A percentile compares a stretch with the other conserved stretches of the same genome.
These are phyloP conservation scores for Pemphigus obesinymphae DNA, from an alignment of 1,140 invertebrate species.

Conservation along the genomic window DNA sequence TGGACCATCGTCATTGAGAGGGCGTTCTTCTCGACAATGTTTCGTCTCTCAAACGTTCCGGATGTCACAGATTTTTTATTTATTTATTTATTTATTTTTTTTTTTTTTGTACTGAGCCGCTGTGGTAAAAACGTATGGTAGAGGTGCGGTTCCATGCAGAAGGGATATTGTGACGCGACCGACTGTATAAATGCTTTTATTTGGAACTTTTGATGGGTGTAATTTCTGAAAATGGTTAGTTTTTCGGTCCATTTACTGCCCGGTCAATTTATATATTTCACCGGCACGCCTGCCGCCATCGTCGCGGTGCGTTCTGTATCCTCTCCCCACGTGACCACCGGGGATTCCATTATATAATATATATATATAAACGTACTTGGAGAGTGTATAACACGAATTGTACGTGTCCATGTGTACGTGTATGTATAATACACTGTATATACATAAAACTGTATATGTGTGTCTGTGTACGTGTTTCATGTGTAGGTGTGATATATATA, in stretches of 20 bases:
- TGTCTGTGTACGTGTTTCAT: background rate
- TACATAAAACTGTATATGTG: background rate
- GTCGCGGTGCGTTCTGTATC: background rate
- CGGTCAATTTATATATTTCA: constrained; percentile 34
- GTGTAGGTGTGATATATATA: background rate
- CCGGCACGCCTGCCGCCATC: background rate
- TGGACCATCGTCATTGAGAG: background rate
- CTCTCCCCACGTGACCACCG: background rate
- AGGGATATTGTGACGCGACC: constrained; percentile 28
- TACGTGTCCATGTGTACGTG: background rate
- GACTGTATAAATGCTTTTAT: constrained; percentile 40
- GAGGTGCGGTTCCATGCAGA: background rate
- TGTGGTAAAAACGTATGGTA: too few species aligned
- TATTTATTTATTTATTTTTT: too few species aligned
- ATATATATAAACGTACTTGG: too few species aligned
- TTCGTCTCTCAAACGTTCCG: background rate
- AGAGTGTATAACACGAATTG: background rate
- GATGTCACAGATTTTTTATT: background rate
- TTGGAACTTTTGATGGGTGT: constrained; percentile 38
- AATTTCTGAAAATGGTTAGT: constrained; percentile 36
- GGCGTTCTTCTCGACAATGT: background rate
- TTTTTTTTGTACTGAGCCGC: too few species aligned
- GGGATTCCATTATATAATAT: too few species aligned
- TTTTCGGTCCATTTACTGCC: constrained; percentile 38
- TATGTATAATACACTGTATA: background rate